phyloP scores from a whole-genome alignment of 2,888 invertebrate species.

The Rotaria sp. region DNA sequence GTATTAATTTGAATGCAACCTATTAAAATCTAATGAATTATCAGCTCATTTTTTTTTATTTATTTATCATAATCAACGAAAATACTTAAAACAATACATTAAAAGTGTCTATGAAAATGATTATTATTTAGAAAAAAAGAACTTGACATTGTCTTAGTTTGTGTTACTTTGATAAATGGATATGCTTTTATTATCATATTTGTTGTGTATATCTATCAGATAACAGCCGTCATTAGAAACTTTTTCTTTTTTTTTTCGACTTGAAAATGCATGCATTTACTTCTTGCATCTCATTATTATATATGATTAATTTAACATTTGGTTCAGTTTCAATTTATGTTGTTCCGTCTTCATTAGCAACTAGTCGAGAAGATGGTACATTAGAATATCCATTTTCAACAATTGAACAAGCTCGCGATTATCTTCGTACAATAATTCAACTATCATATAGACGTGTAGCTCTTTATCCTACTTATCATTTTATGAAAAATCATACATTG shows the following conservation, averaged over 20 bases:
- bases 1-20: no score
- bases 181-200: background rate
- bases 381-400: constrained; percentile 16
- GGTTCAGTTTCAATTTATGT: background rate
- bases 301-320: background rate
- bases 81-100: no score
- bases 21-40: no score
- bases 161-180: background rate
- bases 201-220: background rate
- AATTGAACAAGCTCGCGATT: background rate
- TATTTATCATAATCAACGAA: no score
- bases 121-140: no score
- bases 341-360: background rate
- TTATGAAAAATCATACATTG: background rate
- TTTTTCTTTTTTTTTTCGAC: background rate
- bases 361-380: background rate
- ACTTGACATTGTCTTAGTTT: no score
- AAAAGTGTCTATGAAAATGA: no score
- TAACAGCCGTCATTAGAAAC: background rate
- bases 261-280: background rate
- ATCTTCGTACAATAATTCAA: background rate
- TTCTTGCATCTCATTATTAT: background rate
- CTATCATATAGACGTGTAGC: background rate
- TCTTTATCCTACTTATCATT: constrained; percentile 2
- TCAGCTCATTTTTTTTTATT: no score